A percentile compares a stretch with the other conserved stretches of the same genome.
phyloP scores from a whole-genome alignment of 1,140 invertebrate species.

The Megathymus violae region DNA sequence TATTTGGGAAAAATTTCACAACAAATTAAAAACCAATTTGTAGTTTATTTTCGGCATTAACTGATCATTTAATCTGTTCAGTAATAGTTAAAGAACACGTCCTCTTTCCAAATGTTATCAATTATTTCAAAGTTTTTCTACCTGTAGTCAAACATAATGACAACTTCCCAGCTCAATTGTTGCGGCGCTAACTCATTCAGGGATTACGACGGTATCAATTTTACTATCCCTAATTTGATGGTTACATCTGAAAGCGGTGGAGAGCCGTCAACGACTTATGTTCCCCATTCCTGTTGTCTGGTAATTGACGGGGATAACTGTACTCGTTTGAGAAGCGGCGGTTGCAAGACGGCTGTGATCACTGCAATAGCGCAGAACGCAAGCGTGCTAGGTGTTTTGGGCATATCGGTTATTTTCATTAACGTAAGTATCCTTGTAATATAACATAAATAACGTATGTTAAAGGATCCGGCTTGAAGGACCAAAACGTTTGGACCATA shows the following conservation, averaged over 20 bases:
- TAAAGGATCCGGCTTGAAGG: too few relatives aligned
- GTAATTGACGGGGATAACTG: conserved; percentile 45
- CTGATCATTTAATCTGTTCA: too few relatives aligned
- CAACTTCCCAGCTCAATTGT: conserved; percentile 64
- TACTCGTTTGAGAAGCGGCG: conserved; percentile 43
- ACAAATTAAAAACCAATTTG: too few relatives aligned
- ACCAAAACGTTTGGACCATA: too few relatives aligned
- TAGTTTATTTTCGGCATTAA: too few relatives aligned
- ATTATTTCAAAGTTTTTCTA: too few relatives aligned
- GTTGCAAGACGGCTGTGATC: conserved; percentile 60
- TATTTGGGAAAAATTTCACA: too few relatives aligned
- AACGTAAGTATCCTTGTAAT: conserved; percentile 44
- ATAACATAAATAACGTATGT: too few relatives aligned
- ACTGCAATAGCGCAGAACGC: conserved; percentile 63
- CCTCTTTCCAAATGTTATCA: too few relatives aligned
- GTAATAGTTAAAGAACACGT: too few relatives aligned
- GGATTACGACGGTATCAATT: conserved; percentile 64
- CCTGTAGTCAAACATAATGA: too few relatives aligned
- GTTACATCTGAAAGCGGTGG: conserved; percentile 43
- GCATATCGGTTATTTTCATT: conserved; percentile 78
- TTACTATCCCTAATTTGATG: conserved; percentile 50
- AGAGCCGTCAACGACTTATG: conserved; percentile 42
- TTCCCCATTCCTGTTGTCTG: conserved; percentile 62
- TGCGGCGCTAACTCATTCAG: conserved; percentile 62
- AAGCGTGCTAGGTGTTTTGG: conserved; percentile 67